These are phyloP conservation scores for Hephaestus fuliginosus DNA, from an alignment of 2,797 vertebrate genomes.

Conservation along the genomic window DNA sequence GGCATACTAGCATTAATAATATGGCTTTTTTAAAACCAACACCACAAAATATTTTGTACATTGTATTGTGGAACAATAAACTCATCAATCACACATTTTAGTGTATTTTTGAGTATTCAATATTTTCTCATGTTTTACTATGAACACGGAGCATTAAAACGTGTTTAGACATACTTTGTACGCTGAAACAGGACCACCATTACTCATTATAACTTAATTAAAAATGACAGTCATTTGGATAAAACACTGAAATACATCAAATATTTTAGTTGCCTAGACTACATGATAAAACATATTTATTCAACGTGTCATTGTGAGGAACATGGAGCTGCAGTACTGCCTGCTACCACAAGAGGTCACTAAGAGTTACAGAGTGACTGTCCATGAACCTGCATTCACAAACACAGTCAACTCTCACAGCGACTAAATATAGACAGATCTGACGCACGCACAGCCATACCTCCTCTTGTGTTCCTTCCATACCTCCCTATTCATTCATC, in stretches of 20 bases:
- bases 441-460: slow-evolving; percentile 82
- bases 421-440: slow-evolving; percentile 88
- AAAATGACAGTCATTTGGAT: neutral
- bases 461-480: slow-evolving; percentile 62
- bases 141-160: neutral
- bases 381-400: slow-evolving; percentile 68
- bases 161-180: neutral
- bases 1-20: no score
- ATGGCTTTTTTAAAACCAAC: no score
- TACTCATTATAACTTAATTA: neutral
- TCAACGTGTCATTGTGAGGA: neutral
- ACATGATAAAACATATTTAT: neutral
- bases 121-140: neutral
- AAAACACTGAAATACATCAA: neutral
- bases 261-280: neutral
- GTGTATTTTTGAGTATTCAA: neutral
- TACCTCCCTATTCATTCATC: slow-evolving; percentile 69
- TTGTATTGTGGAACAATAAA: neutral
- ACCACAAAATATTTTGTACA: neutral
- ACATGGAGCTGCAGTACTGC: slow-evolving; percentile 40
- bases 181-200: neutral
- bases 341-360: slow-evolving; percentile 84
- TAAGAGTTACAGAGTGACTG: slow-evolving; percentile 44
- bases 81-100: neutral
- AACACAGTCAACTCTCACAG: slow-evolving; percentile 78